Evolutionary conservation across 2,797 vertebrate genomes (phyloP).

Genomic region (Emydoidea blandingii): DNA sequence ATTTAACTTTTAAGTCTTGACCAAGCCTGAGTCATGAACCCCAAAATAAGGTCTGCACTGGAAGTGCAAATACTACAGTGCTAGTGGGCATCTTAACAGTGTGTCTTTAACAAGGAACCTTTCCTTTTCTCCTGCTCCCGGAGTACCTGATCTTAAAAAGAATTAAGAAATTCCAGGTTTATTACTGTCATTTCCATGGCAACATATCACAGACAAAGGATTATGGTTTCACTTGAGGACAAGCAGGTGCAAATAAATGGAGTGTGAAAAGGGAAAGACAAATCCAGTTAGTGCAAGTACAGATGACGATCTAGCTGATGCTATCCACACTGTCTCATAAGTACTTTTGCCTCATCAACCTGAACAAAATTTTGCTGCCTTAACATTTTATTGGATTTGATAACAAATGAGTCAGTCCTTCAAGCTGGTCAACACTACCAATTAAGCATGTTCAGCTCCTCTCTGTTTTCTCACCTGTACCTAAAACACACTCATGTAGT

Average conservation of each 20-base stretch:
- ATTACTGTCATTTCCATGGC: conserved; percentile 9
- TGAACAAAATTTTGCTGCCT: neutral
- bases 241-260: conserved; percentile 19
- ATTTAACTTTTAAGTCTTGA: neutral
- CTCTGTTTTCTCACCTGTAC: rapidly evolving
- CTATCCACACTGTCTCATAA: neutral
- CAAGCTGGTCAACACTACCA: neutral
- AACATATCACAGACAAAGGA: conserved; percentile 3
- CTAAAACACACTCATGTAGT: neutral
- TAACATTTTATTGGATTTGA: neutral
- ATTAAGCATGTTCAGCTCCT: neutral
- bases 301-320: neutral
- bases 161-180: conserved; percentile 9
- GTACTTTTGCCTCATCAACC: neutral
- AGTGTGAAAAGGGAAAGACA: conserved; percentile 46
- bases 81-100: neutral
- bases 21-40: neutral
- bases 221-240: conserved; percentile 28
- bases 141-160: neutral
- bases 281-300: conserved; percentile 33
- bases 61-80: conserved; percentile 5
- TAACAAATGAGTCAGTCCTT: neutral
- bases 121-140: neutral
- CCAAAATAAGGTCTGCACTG: neutral
- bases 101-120: neutral